phyloP scores from a whole-genome alignment of 2,888 invertebrate genomes.

The Pyrrhia umbra region DNA sequence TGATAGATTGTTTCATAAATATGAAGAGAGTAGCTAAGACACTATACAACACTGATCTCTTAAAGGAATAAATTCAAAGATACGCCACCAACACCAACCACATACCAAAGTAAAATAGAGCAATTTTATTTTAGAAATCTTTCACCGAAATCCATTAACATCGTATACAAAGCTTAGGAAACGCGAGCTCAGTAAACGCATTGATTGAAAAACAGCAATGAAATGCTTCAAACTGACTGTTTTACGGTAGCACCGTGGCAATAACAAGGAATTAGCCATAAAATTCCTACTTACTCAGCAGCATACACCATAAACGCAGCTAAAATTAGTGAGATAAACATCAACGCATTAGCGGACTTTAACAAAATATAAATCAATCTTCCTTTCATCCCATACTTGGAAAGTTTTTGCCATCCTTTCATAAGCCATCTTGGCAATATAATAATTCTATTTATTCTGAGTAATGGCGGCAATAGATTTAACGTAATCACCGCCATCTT shows the following conservation, averaged over 20 bases:
- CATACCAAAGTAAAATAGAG: background rate
- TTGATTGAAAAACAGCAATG: slow-evolving; percentile 16
- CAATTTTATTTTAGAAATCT: background rate
- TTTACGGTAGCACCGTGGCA: slow-evolving; percentile 47
- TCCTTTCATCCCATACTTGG: slow-evolving; percentile 26
- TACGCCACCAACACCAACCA: background rate
- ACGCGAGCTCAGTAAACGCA: background rate
- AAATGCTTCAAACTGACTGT: slow-evolving; percentile 4
- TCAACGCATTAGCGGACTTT: slow-evolving; percentile 15
- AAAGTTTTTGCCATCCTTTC: slow-evolving; percentile 47
- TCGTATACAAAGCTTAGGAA: slow-evolving; percentile 2
- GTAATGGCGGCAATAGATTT: slow-evolving; percentile 56
- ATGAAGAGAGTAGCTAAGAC: slow-evolving; percentile 27
- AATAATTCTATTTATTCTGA: slow-evolving; percentile 58
- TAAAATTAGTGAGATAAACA: slow-evolving; percentile 47
- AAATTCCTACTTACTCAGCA: slow-evolving; percentile 35
- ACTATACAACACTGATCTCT: background rate
- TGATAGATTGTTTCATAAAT: slow-evolving; percentile 41
- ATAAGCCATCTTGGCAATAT: slow-evolving; percentile 53
- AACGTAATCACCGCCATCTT: slow-evolving; percentile 63
- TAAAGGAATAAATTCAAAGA: background rate
- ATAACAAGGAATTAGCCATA: slow-evolving; percentile 66
- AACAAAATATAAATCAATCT: slow-evolving; percentile 50
- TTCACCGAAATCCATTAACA: slow-evolving; percentile 26
- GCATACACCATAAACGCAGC: slow-evolving; percentile 32